Percentiles rank a stretch among this genome's conserved stretches.
These are phyloP conservation scores for Branchipolynoe longqiensis DNA, from an alignment of 2,888 invertebrate species.

Conservation along the genomic window DNA sequence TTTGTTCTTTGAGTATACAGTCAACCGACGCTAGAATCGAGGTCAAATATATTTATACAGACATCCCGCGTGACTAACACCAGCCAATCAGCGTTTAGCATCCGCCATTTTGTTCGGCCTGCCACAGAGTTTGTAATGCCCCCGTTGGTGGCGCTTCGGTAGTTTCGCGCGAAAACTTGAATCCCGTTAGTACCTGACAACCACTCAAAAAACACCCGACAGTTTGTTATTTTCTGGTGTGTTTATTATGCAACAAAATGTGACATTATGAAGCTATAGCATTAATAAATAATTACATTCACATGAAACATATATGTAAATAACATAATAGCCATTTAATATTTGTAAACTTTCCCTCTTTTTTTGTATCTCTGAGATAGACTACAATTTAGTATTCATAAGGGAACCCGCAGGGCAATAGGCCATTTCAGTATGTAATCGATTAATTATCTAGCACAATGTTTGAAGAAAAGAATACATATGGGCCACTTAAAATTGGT, in stretches of 20 bases:
- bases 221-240: background rate
- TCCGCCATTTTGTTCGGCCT: constrained; percentile 7
- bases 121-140: background rate
- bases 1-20: constrained; percentile 32
- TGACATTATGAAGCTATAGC: background rate
- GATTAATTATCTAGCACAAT: no score
- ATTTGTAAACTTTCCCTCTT: no score
- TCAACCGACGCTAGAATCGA: constrained; percentile 60
- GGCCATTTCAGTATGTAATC: no score
- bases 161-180: constrained; percentile 13
- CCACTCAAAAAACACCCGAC: background rate
- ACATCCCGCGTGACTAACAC: background rate
- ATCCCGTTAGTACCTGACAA: no score
- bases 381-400: no score
- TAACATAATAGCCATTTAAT: no score
- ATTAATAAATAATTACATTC: background rate
- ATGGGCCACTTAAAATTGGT: no score
- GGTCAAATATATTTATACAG: constrained; percentile 56
- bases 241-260: background rate
- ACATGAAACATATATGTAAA: no score
- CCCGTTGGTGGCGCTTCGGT: constrained; percentile 10
- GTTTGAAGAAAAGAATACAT: no score
- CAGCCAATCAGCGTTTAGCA: constrained; percentile 19
- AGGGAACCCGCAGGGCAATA: no score
- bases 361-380: no score